Conservation (phyloP, 2,113 vertebrate genomes). For the Calidris pygmaea region DNA sequence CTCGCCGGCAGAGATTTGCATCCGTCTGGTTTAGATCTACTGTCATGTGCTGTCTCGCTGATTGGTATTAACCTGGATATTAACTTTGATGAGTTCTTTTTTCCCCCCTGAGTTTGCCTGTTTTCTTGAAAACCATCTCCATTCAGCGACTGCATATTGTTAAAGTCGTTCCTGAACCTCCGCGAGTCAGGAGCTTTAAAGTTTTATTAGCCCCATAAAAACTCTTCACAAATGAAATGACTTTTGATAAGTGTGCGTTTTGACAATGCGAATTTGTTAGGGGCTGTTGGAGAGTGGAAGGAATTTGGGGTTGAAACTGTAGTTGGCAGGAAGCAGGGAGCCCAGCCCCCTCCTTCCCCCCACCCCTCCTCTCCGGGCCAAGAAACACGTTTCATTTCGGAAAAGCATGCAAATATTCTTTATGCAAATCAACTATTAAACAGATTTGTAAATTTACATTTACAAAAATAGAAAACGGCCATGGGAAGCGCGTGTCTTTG, state of each 20-base stretch:
- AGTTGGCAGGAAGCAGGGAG: slow-evolving; percentile 58
- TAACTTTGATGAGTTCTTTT: slow-evolving; percentile 32
- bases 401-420: neutral
- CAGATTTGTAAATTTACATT: neutral
- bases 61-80: slow-evolving; percentile 68
- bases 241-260: slow-evolving; percentile 73
- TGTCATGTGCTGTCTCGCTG: slow-evolving; percentile 76
- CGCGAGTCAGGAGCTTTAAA: slow-evolving; percentile 68
- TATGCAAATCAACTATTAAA: slow-evolving; percentile 15
- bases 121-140: slow-evolving; percentile 44
- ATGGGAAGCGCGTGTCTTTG: neutral
- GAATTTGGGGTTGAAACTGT: slow-evolving; percentile 66
- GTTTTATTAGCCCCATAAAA: slow-evolving; percentile 80
- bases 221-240: slow-evolving; percentile 73
- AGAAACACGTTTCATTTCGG: slow-evolving; percentile 13
- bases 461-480: neutral
- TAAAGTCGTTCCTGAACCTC: slow-evolving; percentile 28
- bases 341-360: neutral
- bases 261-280: slow-evolving; percentile 73
- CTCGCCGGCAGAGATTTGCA: slow-evolving; percentile 47
- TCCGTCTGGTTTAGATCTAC: slow-evolving; percentile 87
- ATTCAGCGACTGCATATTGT: slow-evolving; percentile 33
- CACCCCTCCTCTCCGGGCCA: neutral
- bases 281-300: slow-evolving; percentile 67
- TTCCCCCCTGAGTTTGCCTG: neutral